Percentiles rank a stretch among this genome's conserved stretches.
Evolutionary conservation across 2,113 vertebrate species (phyloP).

Genomic region (Drymodes brunneopygia): DNA sequence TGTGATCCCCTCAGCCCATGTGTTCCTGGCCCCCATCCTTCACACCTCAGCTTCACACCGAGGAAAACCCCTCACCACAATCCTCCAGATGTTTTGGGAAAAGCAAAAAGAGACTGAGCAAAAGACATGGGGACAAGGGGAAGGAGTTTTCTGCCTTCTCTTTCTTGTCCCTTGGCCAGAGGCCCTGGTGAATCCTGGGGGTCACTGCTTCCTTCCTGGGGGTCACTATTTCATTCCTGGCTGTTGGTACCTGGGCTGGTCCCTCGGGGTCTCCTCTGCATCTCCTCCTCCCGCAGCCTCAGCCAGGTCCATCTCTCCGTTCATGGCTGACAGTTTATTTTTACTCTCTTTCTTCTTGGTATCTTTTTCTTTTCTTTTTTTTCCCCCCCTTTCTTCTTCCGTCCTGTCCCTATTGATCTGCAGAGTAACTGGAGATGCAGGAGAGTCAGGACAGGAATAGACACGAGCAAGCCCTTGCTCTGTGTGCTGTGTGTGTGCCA

Average conservation of each 20-base stretch:
- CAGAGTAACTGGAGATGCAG: slow-evolving; percentile 66
- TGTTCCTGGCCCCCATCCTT: background rate
- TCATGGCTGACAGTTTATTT: slow-evolving; percentile 19
- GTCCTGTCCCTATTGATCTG: slow-evolving; percentile 64
- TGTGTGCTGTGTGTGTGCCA: background rate
- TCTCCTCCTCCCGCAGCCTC: background rate
- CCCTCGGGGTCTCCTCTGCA: background rate
- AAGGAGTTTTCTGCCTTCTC: background rate
- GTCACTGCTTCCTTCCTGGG: too few species aligned
- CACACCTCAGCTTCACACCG: background rate
- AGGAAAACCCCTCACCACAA: background rate
- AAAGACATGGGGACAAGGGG: background rate
- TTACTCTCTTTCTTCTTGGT: background rate
- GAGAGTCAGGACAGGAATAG: slow-evolving; percentile 58
- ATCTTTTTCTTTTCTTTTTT: background rate
- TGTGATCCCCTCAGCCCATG: background rate
- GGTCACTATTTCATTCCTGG: background rate
- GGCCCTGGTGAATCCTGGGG: background rate
- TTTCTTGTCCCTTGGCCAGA: background rate
- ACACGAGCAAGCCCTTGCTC: slow-evolving; percentile 7
- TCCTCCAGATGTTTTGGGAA: background rate
- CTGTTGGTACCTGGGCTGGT: background rate
- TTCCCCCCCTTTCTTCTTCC: background rate
- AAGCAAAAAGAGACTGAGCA: background rate
- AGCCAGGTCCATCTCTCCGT: background rate